phyloP scores from a whole-genome alignment of 2,888 invertebrate genomes.

The Mythimna loreyi region DNA sequence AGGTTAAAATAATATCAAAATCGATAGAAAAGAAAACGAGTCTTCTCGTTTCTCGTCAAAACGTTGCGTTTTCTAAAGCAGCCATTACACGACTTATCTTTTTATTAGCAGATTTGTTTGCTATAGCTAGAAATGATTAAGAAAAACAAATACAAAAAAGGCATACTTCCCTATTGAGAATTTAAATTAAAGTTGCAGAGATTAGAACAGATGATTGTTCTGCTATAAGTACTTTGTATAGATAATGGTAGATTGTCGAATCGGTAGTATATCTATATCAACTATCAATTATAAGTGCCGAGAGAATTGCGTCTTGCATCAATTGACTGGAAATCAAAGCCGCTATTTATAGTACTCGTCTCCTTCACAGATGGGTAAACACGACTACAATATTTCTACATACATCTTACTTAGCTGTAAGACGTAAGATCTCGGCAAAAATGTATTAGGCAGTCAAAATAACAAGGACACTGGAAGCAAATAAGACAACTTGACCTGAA shows the following conservation, averaged over 20 bases:
- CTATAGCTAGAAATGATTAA: too few species aligned
- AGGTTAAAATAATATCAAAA: too few species aligned
- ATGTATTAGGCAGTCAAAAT: background rate
- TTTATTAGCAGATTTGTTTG: too few species aligned
- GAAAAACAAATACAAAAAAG: too few species aligned
- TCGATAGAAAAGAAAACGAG: too few species aligned
- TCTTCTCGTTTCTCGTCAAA: too few species aligned
- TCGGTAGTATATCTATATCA: background rate
- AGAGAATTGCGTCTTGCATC: constrained; percentile 9
- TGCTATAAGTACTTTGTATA: background rate
- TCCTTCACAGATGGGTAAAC: background rate
- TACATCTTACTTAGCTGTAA: background rate
- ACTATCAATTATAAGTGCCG: background rate
- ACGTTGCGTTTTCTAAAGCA: too few species aligned
- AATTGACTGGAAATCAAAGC: constrained; percentile 14
- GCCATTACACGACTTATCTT: too few species aligned
- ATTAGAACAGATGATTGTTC: background rate
- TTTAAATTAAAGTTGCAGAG: background rate
- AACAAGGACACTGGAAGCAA: constrained; percentile 6
- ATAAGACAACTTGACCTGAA: constrained; percentile 3
- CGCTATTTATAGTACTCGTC: constrained; percentile 3
- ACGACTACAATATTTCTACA: background rate
- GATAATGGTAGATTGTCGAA: background rate
- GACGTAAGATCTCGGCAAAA: background rate
- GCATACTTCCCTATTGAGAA: too few species aligned